Evolutionary conservation across 2,113 vertebrate species (phyloP), one percentile per base, ranked within the genome.

Genomic region (Takifugu bimaculatus): DNA sequence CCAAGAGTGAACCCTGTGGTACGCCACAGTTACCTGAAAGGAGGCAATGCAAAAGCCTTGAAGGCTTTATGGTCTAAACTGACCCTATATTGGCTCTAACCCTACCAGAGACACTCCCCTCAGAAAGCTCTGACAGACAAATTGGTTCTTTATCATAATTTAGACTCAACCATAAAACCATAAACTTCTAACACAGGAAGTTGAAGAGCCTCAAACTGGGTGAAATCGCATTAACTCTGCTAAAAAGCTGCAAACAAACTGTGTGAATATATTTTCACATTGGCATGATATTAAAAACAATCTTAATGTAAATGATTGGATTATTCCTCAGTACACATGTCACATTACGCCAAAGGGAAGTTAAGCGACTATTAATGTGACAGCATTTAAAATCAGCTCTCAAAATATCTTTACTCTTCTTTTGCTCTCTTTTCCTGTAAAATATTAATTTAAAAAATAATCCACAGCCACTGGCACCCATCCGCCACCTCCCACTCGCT

Each of bases 351-450:
- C 76, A 69, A 63, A 69, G 80, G 80, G 80, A 26, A 70, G 65
- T 76, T 43, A 75, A 26, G 43, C 32, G 15, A 57, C 68, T 77
- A 50, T 77, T 78, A 75, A 74, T 70, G 59, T 66, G 65, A 73
- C 63, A 65, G 61, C 77, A 75, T 75, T 75, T 74, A 64, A 77
- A 85, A 79, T 75, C 62, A 77, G 67, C 66, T 74, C 83, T 71
- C 54, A 69, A 87, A 85, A 82, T 82, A 85, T 69, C 69, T 72
- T 50, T 65, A 47, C 50, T 47, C 51, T 20, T 55, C 62, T 25
- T 44, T 50, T 28, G 39, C 60, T 42, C 54, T 45, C 57, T 52
- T 50, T 51, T 50, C 27, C 13, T 50, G 4, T 49, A 28, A 28
- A 60, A 50, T 32, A 29, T 42, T 55, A 64, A 50, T n/a, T 20